phyloP scores from a whole-genome alignment of 2,888 invertebrate genomes.

The Drosophila aldrichi region DNA sequence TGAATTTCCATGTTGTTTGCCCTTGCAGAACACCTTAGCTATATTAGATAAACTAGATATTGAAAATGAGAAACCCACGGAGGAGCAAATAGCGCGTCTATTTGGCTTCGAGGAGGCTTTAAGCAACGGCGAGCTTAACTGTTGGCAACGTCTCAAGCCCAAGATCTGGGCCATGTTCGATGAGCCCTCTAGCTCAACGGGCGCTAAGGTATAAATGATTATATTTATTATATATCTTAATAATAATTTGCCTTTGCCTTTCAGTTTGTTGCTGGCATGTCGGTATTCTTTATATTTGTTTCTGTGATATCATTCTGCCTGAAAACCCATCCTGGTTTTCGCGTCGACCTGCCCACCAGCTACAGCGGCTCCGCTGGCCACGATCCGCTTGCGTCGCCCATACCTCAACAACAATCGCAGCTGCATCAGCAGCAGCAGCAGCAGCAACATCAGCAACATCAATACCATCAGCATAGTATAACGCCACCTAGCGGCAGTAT shows the following conservation, averaged over 20 bases:
- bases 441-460: conserved; percentile 53
- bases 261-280: conserved; percentile 95
- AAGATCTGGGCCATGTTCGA: conserved; percentile 98
- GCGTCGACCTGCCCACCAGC: conserved; percentile 87
- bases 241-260: neutral
- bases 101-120: conserved; percentile 96
- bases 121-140: conserved; percentile 90
- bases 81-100: conserved; percentile 96
- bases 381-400: conserved; percentile 71
- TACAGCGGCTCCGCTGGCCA: conserved; percentile 51
- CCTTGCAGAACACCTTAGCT: conserved; percentile 93
- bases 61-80: conserved; percentile 96
- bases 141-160: conserved; percentile 96
- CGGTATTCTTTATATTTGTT: conserved; percentile 98
- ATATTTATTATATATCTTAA: neutral
- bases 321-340: conserved; percentile 96
- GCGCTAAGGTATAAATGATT: conserved; percentile 90
- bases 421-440: conserved; percentile 50
- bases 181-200: conserved; percentile 96
- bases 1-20: neutral
- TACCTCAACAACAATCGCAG: conserved; percentile 64
- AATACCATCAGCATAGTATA: conserved; percentile 67
- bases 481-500: conserved; percentile 73
- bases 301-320: conserved; percentile 98
- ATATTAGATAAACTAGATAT: conserved; percentile 98